Evolutionary conservation across 2,797 vertebrate species (phyloP).

Genomic region (Todus mexicanus): DNA sequence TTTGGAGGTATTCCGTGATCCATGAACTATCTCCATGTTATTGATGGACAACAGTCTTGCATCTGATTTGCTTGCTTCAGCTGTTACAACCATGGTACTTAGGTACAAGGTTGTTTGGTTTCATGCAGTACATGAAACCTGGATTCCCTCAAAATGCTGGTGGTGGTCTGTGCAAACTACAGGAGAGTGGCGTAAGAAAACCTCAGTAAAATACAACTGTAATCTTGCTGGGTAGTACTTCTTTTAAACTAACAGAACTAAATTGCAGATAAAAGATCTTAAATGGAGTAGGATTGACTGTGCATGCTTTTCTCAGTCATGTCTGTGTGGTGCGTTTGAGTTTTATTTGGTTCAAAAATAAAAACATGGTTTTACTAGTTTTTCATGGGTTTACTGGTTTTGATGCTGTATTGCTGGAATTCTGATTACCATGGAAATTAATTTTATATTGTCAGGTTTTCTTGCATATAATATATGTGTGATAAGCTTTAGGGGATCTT

Average conservation of each 20-base stretch:
- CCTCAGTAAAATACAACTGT: background rate
- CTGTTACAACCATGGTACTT: background rate
- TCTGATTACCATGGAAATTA: background rate
- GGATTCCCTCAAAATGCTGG: background rate
- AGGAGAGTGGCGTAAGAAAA: background rate
- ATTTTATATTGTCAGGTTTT: background rate
- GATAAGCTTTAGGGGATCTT: background rate
- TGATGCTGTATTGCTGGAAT: background rate
- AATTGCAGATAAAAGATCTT: background rate
- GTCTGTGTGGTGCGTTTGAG: background rate
- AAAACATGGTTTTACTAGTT: background rate
- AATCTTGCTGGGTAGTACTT: background rate
- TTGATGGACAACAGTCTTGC: background rate
- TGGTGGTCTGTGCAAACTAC: background rate
- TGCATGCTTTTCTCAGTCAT: background rate
- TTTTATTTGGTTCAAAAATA: slow-evolving; percentile 3
- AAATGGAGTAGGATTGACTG: background rate
- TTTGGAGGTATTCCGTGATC: background rate
- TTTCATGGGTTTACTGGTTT: slow-evolving; percentile 4
- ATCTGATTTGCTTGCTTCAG: background rate
- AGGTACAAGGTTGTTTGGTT: background rate
- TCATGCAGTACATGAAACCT: background rate
- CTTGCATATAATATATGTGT: background rate
- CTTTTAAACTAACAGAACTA: background rate
- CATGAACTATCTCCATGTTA: background rate